These are phyloP conservation scores for Luperina testacea DNA, from an alignment of 2,888 invertebrate genomes.

Conservation along the genomic window DNA sequence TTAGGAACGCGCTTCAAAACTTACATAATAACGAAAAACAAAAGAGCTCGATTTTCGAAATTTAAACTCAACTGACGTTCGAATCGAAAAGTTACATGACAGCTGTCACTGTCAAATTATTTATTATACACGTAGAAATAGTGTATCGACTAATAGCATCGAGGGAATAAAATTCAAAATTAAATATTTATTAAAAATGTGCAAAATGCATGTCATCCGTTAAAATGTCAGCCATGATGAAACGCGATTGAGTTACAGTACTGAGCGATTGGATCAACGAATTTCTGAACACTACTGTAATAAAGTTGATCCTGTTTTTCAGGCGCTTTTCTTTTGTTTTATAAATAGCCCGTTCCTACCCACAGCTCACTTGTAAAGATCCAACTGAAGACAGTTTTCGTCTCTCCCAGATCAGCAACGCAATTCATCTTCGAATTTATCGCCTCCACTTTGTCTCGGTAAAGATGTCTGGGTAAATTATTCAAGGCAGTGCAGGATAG, in stretches of 20 bases:
- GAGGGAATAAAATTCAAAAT: slow-evolving; percentile 2
- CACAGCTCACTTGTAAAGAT: neutral
- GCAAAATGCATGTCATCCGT: slow-evolving; percentile 19
- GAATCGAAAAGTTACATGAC: neutral
- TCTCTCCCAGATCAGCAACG: slow-evolving; percentile 26
- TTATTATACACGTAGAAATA: slow-evolving; percentile 4
- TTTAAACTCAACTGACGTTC: neutral
- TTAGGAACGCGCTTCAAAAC: neutral
- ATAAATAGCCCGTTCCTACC: neutral
- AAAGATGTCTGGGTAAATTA: slow-evolving; percentile 27
- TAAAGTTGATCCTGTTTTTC: neutral
- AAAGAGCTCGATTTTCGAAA: neutral
- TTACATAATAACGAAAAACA: neutral
- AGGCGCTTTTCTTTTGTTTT: neutral
- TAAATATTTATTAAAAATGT: slow-evolving; percentile 19
- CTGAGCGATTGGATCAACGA: neutral
- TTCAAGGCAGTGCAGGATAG: slow-evolving; percentile 18
- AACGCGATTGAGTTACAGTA: slow-evolving; percentile 3
- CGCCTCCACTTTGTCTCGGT: slow-evolving; percentile 19
- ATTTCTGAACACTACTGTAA: neutral
- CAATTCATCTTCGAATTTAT: slow-evolving; percentile 27
- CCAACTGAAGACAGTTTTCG: neutral
- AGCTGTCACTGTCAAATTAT: slow-evolving; percentile 18
- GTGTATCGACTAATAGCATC: neutral
- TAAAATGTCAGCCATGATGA: slow-evolving; percentile 1